These are phyloP conservation scores for Lophochroa leadbeateri DNA, from an alignment of 2,113 vertebrate genomes.

Conservation along the genomic window DNA sequence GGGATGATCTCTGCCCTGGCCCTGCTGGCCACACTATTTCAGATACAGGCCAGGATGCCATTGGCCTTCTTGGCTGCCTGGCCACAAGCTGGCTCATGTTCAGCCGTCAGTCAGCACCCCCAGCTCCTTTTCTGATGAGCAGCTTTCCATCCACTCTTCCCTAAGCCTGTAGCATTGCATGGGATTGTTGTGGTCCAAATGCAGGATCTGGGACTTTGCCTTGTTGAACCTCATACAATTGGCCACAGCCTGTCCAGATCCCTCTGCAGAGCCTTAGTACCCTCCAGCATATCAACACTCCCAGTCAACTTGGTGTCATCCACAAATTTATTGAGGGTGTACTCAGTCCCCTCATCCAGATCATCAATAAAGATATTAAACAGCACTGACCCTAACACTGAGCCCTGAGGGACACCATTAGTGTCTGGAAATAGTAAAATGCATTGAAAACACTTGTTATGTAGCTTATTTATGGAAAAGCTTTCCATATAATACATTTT, in stretches of 20 bases:
- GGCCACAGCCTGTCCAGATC: neutral
- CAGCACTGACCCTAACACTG: neutral
- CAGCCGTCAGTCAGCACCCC: neutral
- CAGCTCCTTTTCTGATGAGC: neutral
- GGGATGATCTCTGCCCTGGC: accelerated
- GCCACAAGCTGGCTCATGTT: neutral
- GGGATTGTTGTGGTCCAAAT: no score
- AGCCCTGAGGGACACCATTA: neutral
- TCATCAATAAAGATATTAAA: neutral
- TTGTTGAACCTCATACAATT: neutral
- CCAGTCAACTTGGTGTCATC: neutral
- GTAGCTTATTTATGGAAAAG: neutral
- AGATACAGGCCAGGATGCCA: neutral
- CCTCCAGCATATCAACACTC: neutral
- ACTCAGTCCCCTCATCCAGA: neutral
- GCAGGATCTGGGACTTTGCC: neutral
- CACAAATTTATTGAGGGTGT: neutral
- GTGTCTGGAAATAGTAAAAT: neutral
- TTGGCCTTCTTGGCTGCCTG: neutral
- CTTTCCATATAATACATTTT: neutral
- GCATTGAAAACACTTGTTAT: neutral
- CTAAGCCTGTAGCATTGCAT: no score
- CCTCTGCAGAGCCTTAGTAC: neutral
- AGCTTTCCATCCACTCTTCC: neutral
- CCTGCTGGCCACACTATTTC: neutral